Conservation (phyloP, 2,113 vertebrate genomes). For the Tachuris rubrigastra region DNA sequence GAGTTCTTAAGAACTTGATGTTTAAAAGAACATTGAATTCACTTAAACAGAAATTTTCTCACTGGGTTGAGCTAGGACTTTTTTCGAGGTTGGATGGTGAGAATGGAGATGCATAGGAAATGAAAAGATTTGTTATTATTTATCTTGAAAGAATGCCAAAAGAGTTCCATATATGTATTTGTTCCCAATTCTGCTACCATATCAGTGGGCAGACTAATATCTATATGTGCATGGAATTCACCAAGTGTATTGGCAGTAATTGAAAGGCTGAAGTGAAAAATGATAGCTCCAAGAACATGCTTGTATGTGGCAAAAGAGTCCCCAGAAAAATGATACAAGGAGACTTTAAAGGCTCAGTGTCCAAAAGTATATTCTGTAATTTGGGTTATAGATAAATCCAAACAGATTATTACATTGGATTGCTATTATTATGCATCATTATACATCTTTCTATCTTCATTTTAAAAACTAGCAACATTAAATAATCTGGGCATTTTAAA, state of each 20-base stretch:
- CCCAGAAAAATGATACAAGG: background rate
- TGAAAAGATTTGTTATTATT: background rate
- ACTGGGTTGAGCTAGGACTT: background rate
- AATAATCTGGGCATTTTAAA: background rate
- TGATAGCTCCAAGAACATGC: background rate
- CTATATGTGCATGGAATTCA: background rate
- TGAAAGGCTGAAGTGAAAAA: background rate
- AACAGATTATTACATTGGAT: background rate
- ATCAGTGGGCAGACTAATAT: background rate
- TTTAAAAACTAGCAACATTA: background rate
- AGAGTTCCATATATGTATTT: background rate
- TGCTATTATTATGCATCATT: no score
- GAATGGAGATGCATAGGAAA: background rate
- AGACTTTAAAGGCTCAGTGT: background rate
- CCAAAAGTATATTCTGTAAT: background rate
- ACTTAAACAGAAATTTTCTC: background rate
- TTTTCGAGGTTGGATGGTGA: background rate
- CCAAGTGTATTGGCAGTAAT: background rate
- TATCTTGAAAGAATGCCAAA: background rate
- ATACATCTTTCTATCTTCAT: background rate
- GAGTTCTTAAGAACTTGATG: background rate
- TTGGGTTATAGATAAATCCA: background rate
- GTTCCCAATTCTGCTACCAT: background rate
- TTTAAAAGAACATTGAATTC: background rate
- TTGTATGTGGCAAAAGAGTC: background rate